These are phyloP conservation scores for Scaptomyza polygonia DNA, from an alignment of 2,888 invertebrate species.

Conservation along the genomic window DNA sequence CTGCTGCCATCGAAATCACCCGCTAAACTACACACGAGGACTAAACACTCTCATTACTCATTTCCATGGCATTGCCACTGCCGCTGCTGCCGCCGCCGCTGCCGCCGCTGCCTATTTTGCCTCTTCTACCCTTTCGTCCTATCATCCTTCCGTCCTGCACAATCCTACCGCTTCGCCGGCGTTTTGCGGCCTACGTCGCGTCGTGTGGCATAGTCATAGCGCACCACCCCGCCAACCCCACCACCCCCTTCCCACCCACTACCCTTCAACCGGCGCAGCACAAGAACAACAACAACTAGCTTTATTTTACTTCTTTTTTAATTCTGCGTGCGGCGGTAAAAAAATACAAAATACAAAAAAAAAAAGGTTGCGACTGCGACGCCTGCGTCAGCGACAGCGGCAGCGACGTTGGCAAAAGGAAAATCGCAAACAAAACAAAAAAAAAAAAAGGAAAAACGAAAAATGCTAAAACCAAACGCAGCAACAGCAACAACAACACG, in stretches of 20 bases:
- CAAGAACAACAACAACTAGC: conserved; percentile 48
- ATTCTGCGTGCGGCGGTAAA: conserved; percentile 64
- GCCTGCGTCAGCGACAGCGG: conserved; percentile 10
- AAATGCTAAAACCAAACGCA: conserved; percentile 71
- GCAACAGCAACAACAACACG: conserved; percentile 13
- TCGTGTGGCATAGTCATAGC: conserved; percentile 27
- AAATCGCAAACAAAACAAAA: conserved; percentile 75
- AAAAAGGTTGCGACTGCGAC: conserved; percentile 73
- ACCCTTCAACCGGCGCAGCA: conserved; percentile 18
- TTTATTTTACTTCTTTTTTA: conserved; percentile 48
- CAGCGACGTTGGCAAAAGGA: conserved; percentile 43
- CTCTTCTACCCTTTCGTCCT: conserved; percentile 6
- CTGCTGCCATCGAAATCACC: conserved; percentile 54
- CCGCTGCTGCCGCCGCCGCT: not conserved
- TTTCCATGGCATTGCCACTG: conserved; percentile 41
- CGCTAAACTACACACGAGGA: conserved; percentile 67
- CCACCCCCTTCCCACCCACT: conserved; percentile 27
- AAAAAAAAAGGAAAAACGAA: conserved; percentile 62
- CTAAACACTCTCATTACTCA: conserved; percentile 79
- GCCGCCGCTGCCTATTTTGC: not conserved
- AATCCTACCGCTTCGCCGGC: too few species aligned
- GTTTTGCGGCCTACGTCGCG: conserved; percentile 37
- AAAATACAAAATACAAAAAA: conserved; percentile 49
- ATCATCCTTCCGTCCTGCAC: not conserved
- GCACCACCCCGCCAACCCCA: not conserved